Percentiles rank a stretch among this genome's conserved stretches.
Evolutionary conservation across 1,140 invertebrate genomes (phyloP).

Genomic region (Hesperophylax magnus): DNA sequence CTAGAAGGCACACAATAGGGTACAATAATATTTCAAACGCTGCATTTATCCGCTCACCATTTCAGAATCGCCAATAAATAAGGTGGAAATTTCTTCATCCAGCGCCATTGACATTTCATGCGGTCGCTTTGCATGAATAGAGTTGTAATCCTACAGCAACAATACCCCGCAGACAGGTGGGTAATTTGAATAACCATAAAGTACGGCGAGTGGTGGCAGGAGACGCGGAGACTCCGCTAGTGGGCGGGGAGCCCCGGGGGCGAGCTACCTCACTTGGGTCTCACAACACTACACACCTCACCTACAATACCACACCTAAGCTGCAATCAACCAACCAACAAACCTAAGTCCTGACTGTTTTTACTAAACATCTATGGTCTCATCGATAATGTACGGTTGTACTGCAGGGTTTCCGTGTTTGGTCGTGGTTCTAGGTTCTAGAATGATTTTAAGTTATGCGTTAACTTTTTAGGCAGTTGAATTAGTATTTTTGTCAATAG

Average conservation of each 20-base stretch:
- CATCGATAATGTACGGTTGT: no score
- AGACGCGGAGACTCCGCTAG: not conserved
- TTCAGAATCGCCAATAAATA: slow-evolving; percentile 35
- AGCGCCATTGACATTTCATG: slow-evolving; percentile 14
- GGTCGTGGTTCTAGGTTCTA: no score
- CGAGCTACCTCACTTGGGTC: slow-evolving; percentile 4
- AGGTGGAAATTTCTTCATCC: slow-evolving; percentile 22
- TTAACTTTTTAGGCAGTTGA: no score
- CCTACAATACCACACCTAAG: no score
- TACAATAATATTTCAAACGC: not conserved
- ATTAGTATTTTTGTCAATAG: no score
- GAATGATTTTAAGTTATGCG: no score
- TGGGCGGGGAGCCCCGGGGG: slow-evolving; percentile 8
- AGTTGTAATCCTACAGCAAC: slow-evolving; percentile 23
- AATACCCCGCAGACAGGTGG: slow-evolving; percentile 24
- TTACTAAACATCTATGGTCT: no score
- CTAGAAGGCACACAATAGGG: slow-evolving; percentile 12
- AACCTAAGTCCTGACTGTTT: no score
- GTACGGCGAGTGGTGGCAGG: not conserved
- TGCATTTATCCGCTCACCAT: not conserved
- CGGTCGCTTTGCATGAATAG: slow-evolving; percentile 14
- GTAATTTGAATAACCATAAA: slow-evolving; percentile 41
- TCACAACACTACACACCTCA: no score
- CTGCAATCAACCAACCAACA: no score
- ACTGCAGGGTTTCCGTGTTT: no score